Base-by-base conservation (phyloP, 2,888 invertebrate genomes). In the Pedicia rivosa region DNA sequence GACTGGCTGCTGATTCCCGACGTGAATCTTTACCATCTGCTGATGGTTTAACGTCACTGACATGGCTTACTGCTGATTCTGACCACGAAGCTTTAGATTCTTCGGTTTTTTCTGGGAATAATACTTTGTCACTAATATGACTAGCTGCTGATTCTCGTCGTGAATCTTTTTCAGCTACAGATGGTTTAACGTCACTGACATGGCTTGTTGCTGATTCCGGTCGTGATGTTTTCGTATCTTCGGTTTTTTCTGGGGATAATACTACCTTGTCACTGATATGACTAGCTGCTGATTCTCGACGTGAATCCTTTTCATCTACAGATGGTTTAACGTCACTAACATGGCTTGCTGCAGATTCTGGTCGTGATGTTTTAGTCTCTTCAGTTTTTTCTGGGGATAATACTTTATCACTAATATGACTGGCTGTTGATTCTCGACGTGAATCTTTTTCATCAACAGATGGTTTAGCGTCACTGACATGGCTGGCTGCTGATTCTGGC, bases 211-310 rank as follows among this genome's bases (percentile, higher is more conserved):
- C 5, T 31, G 10, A 4, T 6, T 31, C 31, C 2, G 31, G 31
- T 20, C 19, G 8, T 19, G 24, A n/a, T 7, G 24, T 7, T 36
- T 36, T 31, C 19, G 19, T 6, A 6, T 9, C 6, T 5, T 14
- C 36, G 13, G 13, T n/a, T 5, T 15, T 24, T 25, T 39, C 37
- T 13, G 20, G 12, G 22, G n/a, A n/a, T n/a, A n/a, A n/a, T n/a
- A n/a, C n/a, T n/a, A n/a, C 42, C 37, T 42, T 45, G 26, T 44
- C 44, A 19, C 43, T 43, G 12, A 41, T 15, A n/a, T 35, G 25
- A 28, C 37, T 38, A 3, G 19, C 32, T 13, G 22, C 9, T 4
- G 41, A 42, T 25, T 35, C 37, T 19, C 29, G 31, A 4, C 41
- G 13, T 15, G 34, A 36, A 19, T 47, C 47, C 6, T 39, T 30